A percentile compares a stretch with the other conserved stretches of the same genome.
Conservation (phyloP, 2,888 invertebrate species). For the Oscheius sp. region DNA sequence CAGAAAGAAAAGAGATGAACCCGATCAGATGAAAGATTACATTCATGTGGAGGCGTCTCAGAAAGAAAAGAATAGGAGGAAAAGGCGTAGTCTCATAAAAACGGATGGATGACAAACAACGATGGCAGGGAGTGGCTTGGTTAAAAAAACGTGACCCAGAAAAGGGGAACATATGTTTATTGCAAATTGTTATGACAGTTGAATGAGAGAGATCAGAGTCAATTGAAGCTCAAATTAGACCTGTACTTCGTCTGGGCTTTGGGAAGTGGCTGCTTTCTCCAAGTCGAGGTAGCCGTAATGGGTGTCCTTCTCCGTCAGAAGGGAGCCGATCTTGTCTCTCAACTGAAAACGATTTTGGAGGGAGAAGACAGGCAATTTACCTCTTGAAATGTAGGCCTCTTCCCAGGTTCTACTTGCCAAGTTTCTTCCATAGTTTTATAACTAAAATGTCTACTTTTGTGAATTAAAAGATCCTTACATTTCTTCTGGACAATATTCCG, state of each 20-base stretch:
- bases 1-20: too few relatives aligned
- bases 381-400: slow-evolving; percentile 47
- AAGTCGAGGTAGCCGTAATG: background rate
- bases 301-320: background rate
- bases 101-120: background rate
- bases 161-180: too few relatives aligned
- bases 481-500: slow-evolving; percentile 54
- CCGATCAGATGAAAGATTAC: too few relatives aligned
- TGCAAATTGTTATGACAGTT: too few relatives aligned
- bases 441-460: slow-evolving; percentile 37
- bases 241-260: too few relatives aligned
- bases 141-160: background rate
- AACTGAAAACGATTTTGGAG: background rate
- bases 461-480: slow-evolving; percentile 41
- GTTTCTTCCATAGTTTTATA: slow-evolving; percentile 55
- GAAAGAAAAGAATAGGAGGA: background rate
- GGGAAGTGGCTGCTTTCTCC: background rate
- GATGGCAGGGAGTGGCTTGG: background rate
- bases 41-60: too few relatives aligned
- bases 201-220: background rate
- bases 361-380: background rate
- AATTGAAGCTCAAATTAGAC: too few relatives aligned
- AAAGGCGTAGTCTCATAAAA: slow-evolving; percentile 1
- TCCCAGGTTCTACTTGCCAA: slow-evolving; percentile 43
- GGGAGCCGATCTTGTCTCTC: background rate